Evolutionary conservation across 2,113 vertebrate species (phyloP).

Genomic region (Sorex araneus): DNA sequence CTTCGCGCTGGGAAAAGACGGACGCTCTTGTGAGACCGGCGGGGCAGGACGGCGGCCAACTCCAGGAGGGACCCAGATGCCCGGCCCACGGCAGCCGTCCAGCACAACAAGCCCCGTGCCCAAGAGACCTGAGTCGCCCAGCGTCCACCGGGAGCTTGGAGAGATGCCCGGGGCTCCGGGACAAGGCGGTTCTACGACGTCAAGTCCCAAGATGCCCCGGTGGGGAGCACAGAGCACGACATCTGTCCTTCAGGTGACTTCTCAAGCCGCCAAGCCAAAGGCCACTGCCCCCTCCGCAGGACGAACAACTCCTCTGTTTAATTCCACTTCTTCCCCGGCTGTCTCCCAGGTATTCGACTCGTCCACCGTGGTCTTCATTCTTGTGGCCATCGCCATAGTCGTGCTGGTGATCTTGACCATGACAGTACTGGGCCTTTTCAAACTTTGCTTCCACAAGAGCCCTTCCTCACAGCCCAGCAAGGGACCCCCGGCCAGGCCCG

Average conservation of each 20-base stretch:
- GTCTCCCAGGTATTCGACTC: background rate
- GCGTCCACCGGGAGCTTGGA: background rate
- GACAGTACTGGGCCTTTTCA: slow-evolving; percentile 87
- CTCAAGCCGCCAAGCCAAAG: background rate
- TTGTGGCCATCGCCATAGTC: slow-evolving; percentile 86
- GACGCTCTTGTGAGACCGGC: slow-evolving; percentile 54
- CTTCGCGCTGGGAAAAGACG: slow-evolving; percentile 61
- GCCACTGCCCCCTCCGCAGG: background rate
- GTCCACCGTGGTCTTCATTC: slow-evolving; percentile 85
- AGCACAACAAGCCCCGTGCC: background rate
- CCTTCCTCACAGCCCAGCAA: slow-evolving; percentile 67
- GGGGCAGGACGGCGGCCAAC: background rate
- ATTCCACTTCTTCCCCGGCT: slow-evolving; percentile 40
- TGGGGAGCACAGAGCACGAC: slow-evolving; percentile 49
- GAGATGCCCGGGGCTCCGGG: background rate
- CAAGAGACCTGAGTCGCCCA: slow-evolving; percentile 12
- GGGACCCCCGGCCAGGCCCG: background rate
- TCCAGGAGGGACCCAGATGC: background rate
- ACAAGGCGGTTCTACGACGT: slow-evolving; percentile 22
- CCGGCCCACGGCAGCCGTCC: background rate
- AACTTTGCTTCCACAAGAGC: slow-evolving; percentile 84
- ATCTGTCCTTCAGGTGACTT: slow-evolving; percentile 25
- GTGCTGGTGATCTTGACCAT: slow-evolving; percentile 87
- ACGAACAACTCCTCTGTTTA: background rate
- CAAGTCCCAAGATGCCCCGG: background rate